These are phyloP conservation scores for Notiomystis cincta DNA, from an alignment of 2,113 vertebrate genomes.

Conservation along the genomic window DNA sequence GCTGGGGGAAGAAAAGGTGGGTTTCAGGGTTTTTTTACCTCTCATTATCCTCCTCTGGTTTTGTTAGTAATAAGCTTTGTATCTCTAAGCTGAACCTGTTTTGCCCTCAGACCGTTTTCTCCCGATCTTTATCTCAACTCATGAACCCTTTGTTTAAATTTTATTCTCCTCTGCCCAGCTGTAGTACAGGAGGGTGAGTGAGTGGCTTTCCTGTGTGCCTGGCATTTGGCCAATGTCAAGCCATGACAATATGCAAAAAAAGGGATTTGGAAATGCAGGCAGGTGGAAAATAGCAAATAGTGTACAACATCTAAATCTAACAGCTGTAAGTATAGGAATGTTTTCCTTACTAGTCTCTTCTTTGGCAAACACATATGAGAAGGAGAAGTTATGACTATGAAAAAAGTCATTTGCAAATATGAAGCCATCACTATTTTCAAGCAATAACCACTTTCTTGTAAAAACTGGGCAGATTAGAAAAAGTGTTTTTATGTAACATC, in stretches of 20 bases:
- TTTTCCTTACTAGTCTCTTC: neutral
- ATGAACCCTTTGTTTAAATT: neutral
- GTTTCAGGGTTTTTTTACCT: neutral
- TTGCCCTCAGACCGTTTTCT: neutral
- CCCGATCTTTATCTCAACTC: neutral
- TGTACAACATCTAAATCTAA: neutral
- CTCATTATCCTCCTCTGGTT: neutral
- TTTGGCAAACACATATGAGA: neutral
- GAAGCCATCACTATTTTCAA: neutral
- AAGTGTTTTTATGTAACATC: neutral
- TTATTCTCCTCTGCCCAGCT: neutral
- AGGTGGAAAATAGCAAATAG: neutral
- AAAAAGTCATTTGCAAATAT: neutral
- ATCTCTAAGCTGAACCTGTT: neutral
- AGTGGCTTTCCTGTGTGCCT: fast-evolving
- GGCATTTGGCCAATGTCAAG: neutral
- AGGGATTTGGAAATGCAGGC: neutral
- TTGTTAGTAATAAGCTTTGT: neutral
- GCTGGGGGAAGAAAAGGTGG: neutral
- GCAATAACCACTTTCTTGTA: neutral
- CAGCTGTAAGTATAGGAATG: neutral
- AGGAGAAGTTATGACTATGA: neutral
- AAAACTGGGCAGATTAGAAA: neutral
- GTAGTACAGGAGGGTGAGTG: neutral
- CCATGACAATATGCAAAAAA: neutral